phyloP scores from a whole-genome alignment of 2,888 invertebrate genomes.

The Drosophila koepferae region DNA sequence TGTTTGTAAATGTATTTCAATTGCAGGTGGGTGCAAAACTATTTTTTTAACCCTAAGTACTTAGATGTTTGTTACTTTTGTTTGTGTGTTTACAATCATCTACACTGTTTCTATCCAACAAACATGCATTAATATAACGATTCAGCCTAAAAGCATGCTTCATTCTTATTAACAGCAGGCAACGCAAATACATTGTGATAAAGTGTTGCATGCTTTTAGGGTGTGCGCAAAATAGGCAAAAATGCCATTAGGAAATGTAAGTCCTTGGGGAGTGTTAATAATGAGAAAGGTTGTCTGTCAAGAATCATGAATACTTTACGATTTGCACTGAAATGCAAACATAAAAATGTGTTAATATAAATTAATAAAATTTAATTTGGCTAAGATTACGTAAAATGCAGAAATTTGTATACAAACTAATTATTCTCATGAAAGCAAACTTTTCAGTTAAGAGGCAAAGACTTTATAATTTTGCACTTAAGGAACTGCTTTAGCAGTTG shows the following conservation, averaged over 20 bases:
- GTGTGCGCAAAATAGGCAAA: slow-evolving; percentile 7
- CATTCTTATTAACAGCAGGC: slow-evolving; percentile 6
- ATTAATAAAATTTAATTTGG: background rate
- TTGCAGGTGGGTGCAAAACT: slow-evolving; percentile 55
- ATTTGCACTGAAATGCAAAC: background rate
- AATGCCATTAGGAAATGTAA: background rate
- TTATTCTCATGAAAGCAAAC: background rate
- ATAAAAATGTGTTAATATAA: background rate
- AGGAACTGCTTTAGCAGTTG: background rate
- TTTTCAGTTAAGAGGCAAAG: background rate
- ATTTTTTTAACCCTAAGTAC: slow-evolving; percentile 24
- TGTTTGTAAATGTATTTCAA: slow-evolving; percentile 16
- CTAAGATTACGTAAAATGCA: background rate
- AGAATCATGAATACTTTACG: background rate
- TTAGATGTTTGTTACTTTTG: slow-evolving; percentile 35
- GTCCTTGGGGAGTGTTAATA: background rate
- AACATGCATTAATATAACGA: slow-evolving; percentile 5
- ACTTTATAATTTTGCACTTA: background rate
- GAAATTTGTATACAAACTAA: too few species aligned
- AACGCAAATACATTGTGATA: background rate
- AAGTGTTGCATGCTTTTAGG: slow-evolving; percentile 46
- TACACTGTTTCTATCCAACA: slow-evolving; percentile 27
- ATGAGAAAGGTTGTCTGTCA: background rate
- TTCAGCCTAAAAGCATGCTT: slow-evolving; percentile 39
- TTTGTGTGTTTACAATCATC: slow-evolving; percentile 46